These are phyloP conservation scores for Cuculus canorus DNA, from an alignment of 2,797 vertebrate species.

Conservation along the genomic window DNA sequence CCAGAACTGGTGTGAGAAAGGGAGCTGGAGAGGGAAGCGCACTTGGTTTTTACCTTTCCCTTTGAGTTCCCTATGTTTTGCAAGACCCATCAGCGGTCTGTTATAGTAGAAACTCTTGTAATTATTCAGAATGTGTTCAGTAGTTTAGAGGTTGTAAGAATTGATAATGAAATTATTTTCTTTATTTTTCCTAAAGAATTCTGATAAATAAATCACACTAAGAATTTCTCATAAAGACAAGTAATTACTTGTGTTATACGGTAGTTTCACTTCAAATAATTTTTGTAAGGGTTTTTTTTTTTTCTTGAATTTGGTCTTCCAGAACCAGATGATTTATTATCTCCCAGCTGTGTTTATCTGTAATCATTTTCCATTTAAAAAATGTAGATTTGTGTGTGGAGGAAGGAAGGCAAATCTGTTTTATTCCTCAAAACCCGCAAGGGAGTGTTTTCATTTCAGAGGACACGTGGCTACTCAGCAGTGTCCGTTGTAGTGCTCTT, in stretches of 20 bases:
- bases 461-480: accelerated
- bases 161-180: neutral
- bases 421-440: neutral
- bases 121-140: neutral
- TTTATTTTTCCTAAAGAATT: neutral
- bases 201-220: neutral
- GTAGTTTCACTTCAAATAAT: neutral
- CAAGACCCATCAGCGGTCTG: neutral
- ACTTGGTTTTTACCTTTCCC: neutral
- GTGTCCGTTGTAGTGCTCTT: neutral
- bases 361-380: neutral
- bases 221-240: neutral
- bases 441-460: neutral
- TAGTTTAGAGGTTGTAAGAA: neutral
- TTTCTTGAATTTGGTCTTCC: neutral
- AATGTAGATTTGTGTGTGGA: neutral
- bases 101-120: neutral
- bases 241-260: neutral
- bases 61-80: neutral
- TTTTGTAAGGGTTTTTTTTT: neutral
- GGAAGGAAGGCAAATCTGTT: neutral
- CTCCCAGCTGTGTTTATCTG: neutral
- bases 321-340: neutral
- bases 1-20: neutral
- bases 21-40: neutral